Percentiles rank a stretch among this genome's conserved stretches.
Evolutionary conservation across 1,140 invertebrate species (phyloP).

Genomic region (Triops cancriformis): DNA sequence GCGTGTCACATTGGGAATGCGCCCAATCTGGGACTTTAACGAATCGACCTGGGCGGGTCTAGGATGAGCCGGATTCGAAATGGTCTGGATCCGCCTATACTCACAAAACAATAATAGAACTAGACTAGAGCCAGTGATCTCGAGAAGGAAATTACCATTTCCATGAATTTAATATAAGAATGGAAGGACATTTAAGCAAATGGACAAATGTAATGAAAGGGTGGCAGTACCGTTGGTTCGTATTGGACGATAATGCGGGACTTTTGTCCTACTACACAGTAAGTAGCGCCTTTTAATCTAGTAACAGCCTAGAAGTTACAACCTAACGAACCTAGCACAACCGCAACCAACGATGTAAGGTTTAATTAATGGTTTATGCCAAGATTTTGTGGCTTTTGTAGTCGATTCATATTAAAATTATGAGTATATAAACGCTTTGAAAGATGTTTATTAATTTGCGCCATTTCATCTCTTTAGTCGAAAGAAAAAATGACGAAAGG

Average conservation of each 20-base stretch:
- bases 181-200: constrained; percentile 98
- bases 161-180: constrained; percentile 34
- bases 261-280: constrained; percentile 95
- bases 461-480: constrained; percentile 56
- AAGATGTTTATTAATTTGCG: not conserved
- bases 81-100: not conserved
- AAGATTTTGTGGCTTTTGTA: too few species aligned
- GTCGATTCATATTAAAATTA: too few species aligned
- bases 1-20: too few species aligned
- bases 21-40: too few species aligned
- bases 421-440: not conserved
- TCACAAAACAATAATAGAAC: not conserved
- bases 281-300: constrained; percentile 45
- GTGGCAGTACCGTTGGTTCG: constrained; percentile 99
- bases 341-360: too few species aligned
- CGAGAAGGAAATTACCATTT: not conserved
- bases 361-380: too few species aligned
- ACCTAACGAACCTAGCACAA: too few species aligned
- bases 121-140: constrained; percentile 3
- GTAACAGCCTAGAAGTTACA: too few species aligned
- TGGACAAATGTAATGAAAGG: constrained; percentile 99
- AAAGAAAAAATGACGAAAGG: constrained; percentile 98
- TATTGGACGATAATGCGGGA: constrained; percentile 90
- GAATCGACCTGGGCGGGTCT: too few species aligned
- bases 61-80: too few species aligned